These are phyloP conservation scores for Sesia bembeciformis DNA, from an alignment of 2,888 invertebrate genomes.

Conservation along the genomic window DNA sequence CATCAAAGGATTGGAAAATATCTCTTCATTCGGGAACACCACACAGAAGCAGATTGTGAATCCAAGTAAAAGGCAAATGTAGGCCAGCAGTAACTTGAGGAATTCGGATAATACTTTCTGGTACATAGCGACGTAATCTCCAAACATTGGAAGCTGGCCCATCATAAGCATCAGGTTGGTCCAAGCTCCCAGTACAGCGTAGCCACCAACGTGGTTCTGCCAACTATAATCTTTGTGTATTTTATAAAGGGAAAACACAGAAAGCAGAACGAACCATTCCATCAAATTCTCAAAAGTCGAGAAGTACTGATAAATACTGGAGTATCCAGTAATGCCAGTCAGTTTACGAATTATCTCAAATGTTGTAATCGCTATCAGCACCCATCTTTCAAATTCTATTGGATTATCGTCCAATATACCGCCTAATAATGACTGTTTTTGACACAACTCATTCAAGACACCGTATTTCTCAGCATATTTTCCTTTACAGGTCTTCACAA, in stretches of 20 bases:
- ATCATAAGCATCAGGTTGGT: constrained; percentile 92
- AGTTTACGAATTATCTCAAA: constrained; percentile 86
- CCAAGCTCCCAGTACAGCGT: constrained; percentile 89
- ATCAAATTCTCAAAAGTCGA: constrained; percentile 88
- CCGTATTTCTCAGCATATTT: constrained; percentile 57
- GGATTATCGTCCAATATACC: constrained; percentile 83
- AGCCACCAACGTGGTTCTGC: constrained; percentile 91
- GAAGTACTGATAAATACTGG: constrained; percentile 84
- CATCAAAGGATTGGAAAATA: constrained; percentile 88
- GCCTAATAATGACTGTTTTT: constrained; percentile 82
- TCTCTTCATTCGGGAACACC: constrained; percentile 86
- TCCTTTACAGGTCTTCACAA: constrained; percentile 80
- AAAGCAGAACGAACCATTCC: constrained; percentile 89
- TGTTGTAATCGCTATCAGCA: constrained; percentile 82
- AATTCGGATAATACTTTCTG: constrained; percentile 90
- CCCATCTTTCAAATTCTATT: constrained; percentile 87
- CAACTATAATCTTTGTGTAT: constrained; percentile 85
- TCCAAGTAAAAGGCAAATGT: constrained; percentile 86
- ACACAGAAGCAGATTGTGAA: constrained; percentile 92
- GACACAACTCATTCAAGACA: constrained; percentile 82
- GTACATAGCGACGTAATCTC: constrained; percentile 93
- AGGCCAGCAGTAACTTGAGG: constrained; percentile 85
- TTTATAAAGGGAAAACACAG: constrained; percentile 87
- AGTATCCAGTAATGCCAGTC: constrained; percentile 86
- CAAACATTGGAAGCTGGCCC: constrained; percentile 90